Evolutionary conservation across 1,140 invertebrate genomes (phyloP), one percentile per base, ranked within the genome.

Genomic region (Drosophila kurseongensis): DNA sequence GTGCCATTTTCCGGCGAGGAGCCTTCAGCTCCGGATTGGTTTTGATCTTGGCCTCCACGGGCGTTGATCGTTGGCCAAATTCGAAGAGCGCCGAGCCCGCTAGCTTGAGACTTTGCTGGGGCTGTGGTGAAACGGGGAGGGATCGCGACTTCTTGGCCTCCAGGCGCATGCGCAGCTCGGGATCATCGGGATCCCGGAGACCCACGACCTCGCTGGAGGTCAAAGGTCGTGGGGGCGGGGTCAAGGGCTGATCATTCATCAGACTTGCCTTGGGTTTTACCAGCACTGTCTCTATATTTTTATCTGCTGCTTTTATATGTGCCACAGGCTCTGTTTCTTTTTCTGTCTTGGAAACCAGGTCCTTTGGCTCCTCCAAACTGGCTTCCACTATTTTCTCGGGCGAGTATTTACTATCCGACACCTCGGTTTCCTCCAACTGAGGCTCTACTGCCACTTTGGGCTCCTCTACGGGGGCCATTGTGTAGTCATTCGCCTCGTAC

Each of bases 151-250:
- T 92, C 52, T 91, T 91, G 7, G 72, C 71, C 14, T 52, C 67
- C 35, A 90, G 27, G 41, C 82, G 76, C 1, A 91, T 57, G 0
- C 77, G 72, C 81, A 91, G 23, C 67, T 92, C 91, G 0, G 78
- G 77, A 47, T 91, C 88, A 0, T 69, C 66, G 40, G 80, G 73
- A 18, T 88, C 80, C 7, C 66, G 75, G 18, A 79, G 63, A 9
- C 85, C 85, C 4, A 91, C 90, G 38, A 91, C 90, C 41, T 91
- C 90, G 41, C 90, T 91, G 66, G 86, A 91, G 50, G 90, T 91
- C 8, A 91, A 52, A 0, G 90, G 90, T 6, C 90, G 74, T n/a
- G 90, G 90, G 7, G 90, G 90, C 7, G 90, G 90, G 6, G 90
- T 90, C 48, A 91, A 9, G 7, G 77, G 27, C 23, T 77, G 56